Evolutionary conservation across 1,140 invertebrate species (phyloP).

Genomic region (Hestina assimilis): DNA sequence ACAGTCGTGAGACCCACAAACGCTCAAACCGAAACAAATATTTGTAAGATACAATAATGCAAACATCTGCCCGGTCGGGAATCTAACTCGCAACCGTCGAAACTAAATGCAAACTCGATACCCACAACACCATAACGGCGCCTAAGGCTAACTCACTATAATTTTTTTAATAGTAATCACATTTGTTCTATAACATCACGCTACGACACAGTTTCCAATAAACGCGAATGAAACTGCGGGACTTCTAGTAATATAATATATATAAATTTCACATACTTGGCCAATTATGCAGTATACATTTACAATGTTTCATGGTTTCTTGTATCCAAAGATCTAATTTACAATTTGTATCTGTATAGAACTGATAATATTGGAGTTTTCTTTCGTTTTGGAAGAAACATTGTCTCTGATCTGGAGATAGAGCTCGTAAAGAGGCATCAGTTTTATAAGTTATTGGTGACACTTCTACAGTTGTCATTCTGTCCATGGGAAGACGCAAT

Average conservation of each 20-base stretch:
- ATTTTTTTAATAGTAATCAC: too few relatives aligned
- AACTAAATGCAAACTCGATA: too few relatives aligned
- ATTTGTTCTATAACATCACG: too few relatives aligned
- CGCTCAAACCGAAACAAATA: too few relatives aligned
- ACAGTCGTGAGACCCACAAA: too few relatives aligned
- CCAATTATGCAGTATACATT: conserved; percentile 65
- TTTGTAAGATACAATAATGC: too few relatives aligned
- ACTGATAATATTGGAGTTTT: conserved; percentile 63
- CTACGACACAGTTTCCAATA: too few relatives aligned
- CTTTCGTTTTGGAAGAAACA: conserved; percentile 81
- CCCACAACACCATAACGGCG: too few relatives aligned
- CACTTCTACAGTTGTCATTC: conserved; percentile 69
- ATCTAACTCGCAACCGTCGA: too few relatives aligned
- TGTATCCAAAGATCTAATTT: conserved; percentile 58
- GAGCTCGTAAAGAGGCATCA: conserved; percentile 42
- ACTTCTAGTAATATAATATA: neutral
- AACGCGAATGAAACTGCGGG: neutral
- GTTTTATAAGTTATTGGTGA: conserved; percentile 63
- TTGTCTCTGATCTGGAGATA: conserved; percentile 72
- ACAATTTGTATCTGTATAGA: conserved; percentile 67
- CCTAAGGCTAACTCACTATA: too few relatives aligned
- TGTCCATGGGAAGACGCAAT: conserved; percentile 62
- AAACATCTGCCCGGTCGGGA: too few relatives aligned
- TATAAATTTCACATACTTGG: conserved; percentile 47
- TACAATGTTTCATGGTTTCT: conserved; percentile 46